Evolutionary conservation across 1,140 invertebrate genomes (phyloP).

Genomic region (Zaprionus ornatus): DNA sequence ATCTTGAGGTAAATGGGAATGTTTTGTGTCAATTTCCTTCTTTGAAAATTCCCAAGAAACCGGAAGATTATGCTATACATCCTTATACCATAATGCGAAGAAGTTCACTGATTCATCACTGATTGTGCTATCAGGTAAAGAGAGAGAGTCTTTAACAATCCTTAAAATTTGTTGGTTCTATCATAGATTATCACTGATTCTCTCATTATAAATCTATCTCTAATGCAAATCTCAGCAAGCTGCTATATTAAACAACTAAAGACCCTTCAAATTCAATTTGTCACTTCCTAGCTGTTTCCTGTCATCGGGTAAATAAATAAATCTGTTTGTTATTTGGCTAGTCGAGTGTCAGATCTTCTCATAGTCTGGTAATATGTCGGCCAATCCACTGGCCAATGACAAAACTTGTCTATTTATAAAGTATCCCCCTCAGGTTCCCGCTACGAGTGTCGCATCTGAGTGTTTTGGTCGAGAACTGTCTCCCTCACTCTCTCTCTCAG

Average conservation of each 20-base stretch:
- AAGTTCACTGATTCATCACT: too few relatives aligned
- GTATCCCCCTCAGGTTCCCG: background rate
- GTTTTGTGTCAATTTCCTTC: background rate
- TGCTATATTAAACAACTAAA: background rate
- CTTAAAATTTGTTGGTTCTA: background rate
- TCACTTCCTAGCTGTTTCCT: constrained; percentile 1
- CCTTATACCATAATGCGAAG: too few relatives aligned
- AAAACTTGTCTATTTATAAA: constrained; percentile 70
- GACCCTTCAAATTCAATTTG: background rate
- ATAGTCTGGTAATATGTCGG: constrained; percentile 52
- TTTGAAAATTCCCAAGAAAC: background rate
- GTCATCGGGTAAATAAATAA: constrained; percentile 1
- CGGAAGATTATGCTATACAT: too few relatives aligned
- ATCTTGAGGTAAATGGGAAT: background rate
- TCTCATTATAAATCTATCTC: background rate
- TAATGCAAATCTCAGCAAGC: background rate
- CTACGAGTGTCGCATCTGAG: background rate
- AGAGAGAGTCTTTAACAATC: background rate
- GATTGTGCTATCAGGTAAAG: background rate
- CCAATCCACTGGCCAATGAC: constrained; percentile 55
- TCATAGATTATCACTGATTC: background rate
- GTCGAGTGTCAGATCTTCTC: constrained; percentile 14
- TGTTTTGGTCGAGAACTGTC: background rate
- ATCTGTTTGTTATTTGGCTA: background rate
- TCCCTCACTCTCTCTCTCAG: background rate